Percentiles rank a stretch among this genome's conserved stretches.
These are phyloP conservation scores for Ophion slaviceki DNA, from an alignment of 2,888 invertebrate species.

Conservation along the genomic window DNA sequence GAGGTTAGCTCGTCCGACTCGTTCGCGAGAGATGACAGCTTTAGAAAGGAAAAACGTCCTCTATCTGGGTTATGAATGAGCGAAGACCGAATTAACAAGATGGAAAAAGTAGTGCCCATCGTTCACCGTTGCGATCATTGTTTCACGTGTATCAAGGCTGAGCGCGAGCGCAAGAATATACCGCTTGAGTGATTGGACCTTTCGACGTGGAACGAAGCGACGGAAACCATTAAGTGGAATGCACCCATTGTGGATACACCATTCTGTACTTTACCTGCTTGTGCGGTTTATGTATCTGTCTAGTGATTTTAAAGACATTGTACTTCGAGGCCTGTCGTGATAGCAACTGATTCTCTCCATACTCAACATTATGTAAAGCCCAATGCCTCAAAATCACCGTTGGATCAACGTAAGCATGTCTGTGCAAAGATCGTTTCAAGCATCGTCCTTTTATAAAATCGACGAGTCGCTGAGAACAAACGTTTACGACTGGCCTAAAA, in stretches of 20 bases:
- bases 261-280: constrained; percentile 39
- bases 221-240: constrained; percentile 55
- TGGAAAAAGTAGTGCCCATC: neutral
- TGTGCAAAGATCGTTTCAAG: neutral
- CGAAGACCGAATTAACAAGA: constrained; percentile 9
- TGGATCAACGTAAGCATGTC: neutral
- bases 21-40: constrained; percentile 2
- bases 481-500: neutral
- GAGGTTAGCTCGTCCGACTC: neutral
- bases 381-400: neutral
- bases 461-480: neutral
- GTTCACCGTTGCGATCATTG: neutral
- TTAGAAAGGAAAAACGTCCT: neutral
- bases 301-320: neutral
- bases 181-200: constrained; percentile 40
- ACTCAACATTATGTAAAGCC: neutral
- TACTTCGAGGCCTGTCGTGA: neutral
- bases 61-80: neutral
- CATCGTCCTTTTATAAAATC: neutral
- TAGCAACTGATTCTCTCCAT: neutral
- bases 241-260: constrained; percentile 49
- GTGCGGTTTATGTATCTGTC: constrained; percentile 20
- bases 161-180: constrained; percentile 12
- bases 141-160: constrained; percentile 3
- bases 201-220: constrained; percentile 35